A percentile compares a stretch with the other conserved stretches of the same genome.
phyloP scores from a whole-genome alignment of 2,888 invertebrate species.

The Liopterus haemorrhoidalis region DNA sequence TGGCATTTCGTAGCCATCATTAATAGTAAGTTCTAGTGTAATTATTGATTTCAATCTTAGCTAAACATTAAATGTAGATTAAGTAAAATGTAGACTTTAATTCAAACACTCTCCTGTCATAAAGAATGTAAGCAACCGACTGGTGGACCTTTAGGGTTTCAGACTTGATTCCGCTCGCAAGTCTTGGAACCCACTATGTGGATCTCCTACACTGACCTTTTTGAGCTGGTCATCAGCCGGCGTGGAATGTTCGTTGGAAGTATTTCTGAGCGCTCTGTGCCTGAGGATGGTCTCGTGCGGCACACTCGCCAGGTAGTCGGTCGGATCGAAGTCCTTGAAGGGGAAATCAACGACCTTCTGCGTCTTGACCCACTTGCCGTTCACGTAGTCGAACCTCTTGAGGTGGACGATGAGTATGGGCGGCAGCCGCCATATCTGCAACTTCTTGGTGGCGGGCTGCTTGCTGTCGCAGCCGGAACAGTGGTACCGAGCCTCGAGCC shows the following conservation, averaged over 20 bases:
- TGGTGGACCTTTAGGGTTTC: no score
- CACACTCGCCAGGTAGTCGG: conserved; percentile 76
- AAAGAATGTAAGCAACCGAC: no score
- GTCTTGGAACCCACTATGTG: no score
- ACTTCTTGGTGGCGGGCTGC: conserved; percentile 81
- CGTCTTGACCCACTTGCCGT: conserved; percentile 90
- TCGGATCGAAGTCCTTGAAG: conserved; percentile 78
- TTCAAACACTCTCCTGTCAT: no score
- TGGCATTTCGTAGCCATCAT: no score
- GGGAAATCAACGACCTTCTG: conserved; percentile 90
- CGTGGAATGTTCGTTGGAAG: conserved; percentile 27
- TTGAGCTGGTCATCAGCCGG: no score
- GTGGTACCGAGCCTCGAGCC: conserved; percentile 77
- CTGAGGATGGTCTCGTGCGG: conserved; percentile 69
- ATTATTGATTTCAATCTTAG: no score
- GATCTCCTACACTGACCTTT: no score
- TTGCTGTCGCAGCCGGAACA: conserved; percentile 77
- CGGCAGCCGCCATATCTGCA: conserved; percentile 87
- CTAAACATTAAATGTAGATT: no score
- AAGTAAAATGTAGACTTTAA: no score
- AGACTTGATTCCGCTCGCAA: no score
- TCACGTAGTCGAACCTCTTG: conserved; percentile 86
- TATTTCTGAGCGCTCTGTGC: conserved; percentile 57
- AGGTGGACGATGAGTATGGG: conserved; percentile 86
- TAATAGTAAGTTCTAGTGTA: no score